Evolutionary conservation across 2,797 vertebrate genomes (phyloP).

Genomic region (Pangasius mekongensis): DNA sequence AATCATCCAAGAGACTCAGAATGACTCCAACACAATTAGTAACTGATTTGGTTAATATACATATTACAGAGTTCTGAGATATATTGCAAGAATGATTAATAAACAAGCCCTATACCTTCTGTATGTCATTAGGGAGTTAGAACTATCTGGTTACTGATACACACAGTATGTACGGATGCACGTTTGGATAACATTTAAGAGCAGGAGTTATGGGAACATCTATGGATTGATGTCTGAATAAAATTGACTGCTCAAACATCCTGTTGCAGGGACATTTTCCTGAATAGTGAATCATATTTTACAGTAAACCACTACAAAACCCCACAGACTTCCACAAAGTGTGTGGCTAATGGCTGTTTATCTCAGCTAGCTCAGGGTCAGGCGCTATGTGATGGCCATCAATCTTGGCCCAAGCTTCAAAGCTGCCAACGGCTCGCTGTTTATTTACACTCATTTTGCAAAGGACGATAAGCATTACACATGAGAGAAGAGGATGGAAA

Average conservation of each 20-base stretch:
- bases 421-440: constrained; percentile 44
- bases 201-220: neutral
- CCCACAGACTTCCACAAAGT: constrained; percentile 12
- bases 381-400: constrained; percentile 52
- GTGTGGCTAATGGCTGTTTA: constrained; percentile 59
- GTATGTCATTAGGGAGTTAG: neutral
- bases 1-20: neutral
- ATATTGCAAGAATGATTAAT: neutral
- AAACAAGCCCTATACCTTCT: neutral
- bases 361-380: constrained; percentile 51
- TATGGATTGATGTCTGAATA: neutral
- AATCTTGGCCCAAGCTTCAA: constrained; percentile 52
- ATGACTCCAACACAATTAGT: neutral
- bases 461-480: constrained; percentile 48
- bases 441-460: constrained; percentile 53
- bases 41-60: neutral
- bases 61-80: neutral
- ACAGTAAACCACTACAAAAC: constrained; percentile 22
- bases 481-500: constrained; percentile 30
- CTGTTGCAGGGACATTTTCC: neutral
- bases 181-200: neutral
- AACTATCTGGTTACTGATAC: neutral
- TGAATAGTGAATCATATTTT: neutral
- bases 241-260: neutral
- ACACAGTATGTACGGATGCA: neutral